Conservation (phyloP, 1,140 invertebrate genomes). For the Tetramorium alpestre region DNA sequence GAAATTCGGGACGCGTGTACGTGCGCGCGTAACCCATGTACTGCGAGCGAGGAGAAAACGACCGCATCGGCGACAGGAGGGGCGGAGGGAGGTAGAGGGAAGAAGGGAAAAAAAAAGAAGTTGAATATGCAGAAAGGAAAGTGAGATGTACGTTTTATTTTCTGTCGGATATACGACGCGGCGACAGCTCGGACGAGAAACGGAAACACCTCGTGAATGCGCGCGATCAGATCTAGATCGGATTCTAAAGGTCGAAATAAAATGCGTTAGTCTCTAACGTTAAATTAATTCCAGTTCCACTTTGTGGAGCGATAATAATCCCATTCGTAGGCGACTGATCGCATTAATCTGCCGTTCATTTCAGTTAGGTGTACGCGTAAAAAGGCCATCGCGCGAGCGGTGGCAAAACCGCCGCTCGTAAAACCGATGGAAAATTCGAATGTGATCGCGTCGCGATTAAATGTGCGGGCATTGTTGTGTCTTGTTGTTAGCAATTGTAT, state of each 20-base stretch:
- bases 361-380: neutral
- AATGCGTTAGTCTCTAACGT: neutral
- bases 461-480: slow-evolving; percentile 48
- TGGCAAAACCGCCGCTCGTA: neutral
- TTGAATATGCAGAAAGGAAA: neutral
- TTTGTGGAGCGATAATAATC: slow-evolving; percentile 1
- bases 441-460: slow-evolving; percentile 40
- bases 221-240: neutral
- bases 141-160: neutral
- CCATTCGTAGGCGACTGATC: neutral
- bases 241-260: neutral
- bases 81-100: neutral
- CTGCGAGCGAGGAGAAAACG: slow-evolving; percentile 23
- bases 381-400: neutral
- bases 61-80: neutral
- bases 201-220: neutral
- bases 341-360: neutral
- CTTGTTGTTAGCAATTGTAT: slow-evolving; percentile 54
- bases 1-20: slow-evolving; percentile 79
- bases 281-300: neutral
- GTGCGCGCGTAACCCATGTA: slow-evolving; percentile 61
- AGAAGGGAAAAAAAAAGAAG: neutral
- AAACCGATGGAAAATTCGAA: slow-evolving; percentile 34
- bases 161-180: neutral
- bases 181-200: neutral